Conservation (phyloP, 1,140 invertebrate genomes). For the Adoxophyes honmai region DNA sequence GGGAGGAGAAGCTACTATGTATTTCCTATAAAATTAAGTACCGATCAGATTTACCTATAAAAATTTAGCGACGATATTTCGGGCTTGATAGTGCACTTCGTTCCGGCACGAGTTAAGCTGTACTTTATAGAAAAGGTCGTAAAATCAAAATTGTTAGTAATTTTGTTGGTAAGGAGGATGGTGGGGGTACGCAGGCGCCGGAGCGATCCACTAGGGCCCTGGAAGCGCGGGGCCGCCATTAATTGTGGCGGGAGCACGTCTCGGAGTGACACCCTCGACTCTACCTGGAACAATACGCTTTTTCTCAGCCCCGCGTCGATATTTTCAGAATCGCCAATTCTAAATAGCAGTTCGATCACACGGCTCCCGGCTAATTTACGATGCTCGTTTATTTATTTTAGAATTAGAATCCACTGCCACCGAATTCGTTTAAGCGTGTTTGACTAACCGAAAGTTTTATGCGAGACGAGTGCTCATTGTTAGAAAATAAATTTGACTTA, state of each 20-base stretch:
- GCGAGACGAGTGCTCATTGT: too few relatives aligned
- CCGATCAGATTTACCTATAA: constrained; percentile 10
- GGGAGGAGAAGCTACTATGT: constrained; percentile 3
- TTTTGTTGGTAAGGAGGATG: not conserved
- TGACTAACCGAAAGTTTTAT: not conserved
- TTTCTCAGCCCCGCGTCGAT: constrained; percentile 1
- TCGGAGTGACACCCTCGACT: constrained; percentile 13
- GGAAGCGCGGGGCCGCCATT: constrained; percentile 16
- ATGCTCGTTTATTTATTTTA: not conserved
- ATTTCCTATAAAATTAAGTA: constrained; percentile 11
- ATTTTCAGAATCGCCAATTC: constrained; percentile 1
- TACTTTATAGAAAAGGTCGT: constrained; percentile 5
- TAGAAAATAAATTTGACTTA: not conserved
- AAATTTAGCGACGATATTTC: constrained; percentile 9
- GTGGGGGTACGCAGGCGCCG: constrained; percentile 11
- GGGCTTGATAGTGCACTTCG: constrained; percentile 6
- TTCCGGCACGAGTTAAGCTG: not conserved
- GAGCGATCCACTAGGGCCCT: constrained; percentile 19
- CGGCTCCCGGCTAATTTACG: constrained; percentile 6
- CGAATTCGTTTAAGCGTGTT: not conserved
- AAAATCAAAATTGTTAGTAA: constrained; percentile 16
- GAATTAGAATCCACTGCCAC: not conserved
- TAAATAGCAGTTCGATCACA: constrained; percentile 3
- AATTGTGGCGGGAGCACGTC: constrained; percentile 16
- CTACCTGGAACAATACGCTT: constrained; percentile 10